These are phyloP conservation scores for Salmo trutta DNA, from an alignment of 2,797 vertebrate genomes.

Conservation along the genomic window DNA sequence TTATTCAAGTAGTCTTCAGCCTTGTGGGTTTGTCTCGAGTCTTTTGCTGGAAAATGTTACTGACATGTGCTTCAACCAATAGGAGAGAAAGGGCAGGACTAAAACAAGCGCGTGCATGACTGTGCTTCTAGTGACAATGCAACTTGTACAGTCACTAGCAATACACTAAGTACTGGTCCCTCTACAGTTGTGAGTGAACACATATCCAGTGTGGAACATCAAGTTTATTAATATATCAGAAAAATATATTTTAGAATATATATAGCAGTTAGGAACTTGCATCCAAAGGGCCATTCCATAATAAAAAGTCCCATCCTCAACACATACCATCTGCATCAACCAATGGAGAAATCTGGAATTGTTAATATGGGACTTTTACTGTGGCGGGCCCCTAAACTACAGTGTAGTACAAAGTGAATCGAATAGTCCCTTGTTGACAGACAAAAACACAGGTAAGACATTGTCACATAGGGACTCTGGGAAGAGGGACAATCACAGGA, in stretches of 20 bases:
- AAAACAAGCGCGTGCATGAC: neutral
- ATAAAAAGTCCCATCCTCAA: conserved; percentile 12
- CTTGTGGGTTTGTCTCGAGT: neutral
- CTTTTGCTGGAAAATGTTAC: neutral
- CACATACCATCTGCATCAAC: neutral
- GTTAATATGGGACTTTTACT: neutral
- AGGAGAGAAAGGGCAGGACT: neutral
- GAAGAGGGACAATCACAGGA: neutral
- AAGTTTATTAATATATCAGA: neutral
- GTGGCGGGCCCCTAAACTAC: conserved; percentile 3
- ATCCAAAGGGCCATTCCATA: neutral
- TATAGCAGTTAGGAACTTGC: neutral
- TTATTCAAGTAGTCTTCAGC: conserved; percentile 20
- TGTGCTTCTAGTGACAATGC: conserved; percentile 1
- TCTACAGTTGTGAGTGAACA: conserved; percentile 3
- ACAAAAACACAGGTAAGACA: neutral
- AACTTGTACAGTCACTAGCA: neutral
- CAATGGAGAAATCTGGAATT: neutral
- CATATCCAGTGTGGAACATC: neutral
- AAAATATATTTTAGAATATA: neutral
- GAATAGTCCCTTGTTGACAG: conserved; percentile 2
- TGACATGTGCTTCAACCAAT: conserved; percentile 2
- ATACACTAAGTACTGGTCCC: neutral
- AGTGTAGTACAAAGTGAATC: neutral
- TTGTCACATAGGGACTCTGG: neutral